A percentile compares a stretch with the other conserved stretches of the same genome.
These are phyloP conservation scores for Lithophane ornitopus DNA, from an alignment of 2,888 invertebrate species.

Conservation along the genomic window DNA sequence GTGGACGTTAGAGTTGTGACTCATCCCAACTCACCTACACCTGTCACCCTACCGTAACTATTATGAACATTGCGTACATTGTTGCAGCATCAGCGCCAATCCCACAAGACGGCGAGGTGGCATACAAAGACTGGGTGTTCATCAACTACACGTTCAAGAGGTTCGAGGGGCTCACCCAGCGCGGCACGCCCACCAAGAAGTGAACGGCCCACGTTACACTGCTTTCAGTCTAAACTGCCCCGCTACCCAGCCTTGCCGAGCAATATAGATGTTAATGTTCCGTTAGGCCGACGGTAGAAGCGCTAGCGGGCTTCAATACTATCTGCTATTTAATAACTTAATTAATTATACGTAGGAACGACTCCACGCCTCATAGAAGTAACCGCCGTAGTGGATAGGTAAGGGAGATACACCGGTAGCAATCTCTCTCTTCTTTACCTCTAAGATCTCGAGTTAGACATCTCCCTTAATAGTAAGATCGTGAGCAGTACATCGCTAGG, in stretches of 20 bases:
- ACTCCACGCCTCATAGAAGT: conserved; percentile 11
- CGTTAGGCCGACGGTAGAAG: conserved; percentile 36
- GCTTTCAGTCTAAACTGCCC: conserved; percentile 63
- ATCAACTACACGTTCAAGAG: conserved; percentile 99
- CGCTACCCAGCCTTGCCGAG: conserved; percentile 55
- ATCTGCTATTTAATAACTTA: conserved; percentile 46
- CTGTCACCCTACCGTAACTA: conserved; percentile 31
- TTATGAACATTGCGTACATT: conserved; percentile 66
- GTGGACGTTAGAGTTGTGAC: neutral
- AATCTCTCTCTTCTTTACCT: conserved; percentile 8
- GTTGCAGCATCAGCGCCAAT: conserved; percentile 95
- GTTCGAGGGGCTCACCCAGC: conserved; percentile 98
- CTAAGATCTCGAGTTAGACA: conserved; percentile 21
- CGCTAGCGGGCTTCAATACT: conserved; percentile 44
- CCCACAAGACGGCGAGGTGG: conserved; percentile 97
- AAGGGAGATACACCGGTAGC: conserved; percentile 14
- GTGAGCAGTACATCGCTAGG: conserved; percentile 40
- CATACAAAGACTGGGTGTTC: conserved; percentile 99
- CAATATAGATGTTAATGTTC: conserved; percentile 39
- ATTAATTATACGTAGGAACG: conserved; percentile 36
- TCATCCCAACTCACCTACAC: neutral
- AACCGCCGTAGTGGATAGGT: conserved; percentile 11
- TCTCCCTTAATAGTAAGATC: conserved; percentile 27
- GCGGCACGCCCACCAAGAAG: conserved; percentile 95
- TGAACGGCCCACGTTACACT: conserved; percentile 75